A percentile compares a stretch with the other conserved stretches of the same genome.
Evolutionary conservation across 2,113 vertebrate genomes (phyloP).

Genomic region (Tympanuchus pallidicinctus): DNA sequence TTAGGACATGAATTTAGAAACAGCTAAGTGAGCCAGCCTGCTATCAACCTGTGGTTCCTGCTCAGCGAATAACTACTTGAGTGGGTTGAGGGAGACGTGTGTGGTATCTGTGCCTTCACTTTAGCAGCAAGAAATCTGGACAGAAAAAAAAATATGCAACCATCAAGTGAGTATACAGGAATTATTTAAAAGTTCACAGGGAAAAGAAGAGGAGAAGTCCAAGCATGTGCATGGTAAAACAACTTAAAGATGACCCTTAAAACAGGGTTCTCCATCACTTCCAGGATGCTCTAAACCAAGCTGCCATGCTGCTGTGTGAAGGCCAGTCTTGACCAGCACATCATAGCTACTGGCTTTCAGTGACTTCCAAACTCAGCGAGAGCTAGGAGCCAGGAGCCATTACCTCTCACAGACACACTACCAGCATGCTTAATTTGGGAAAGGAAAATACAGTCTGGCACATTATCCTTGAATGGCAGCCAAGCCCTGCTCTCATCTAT

Average conservation of each 20-base stretch:
- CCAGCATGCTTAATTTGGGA: conserved; percentile 66
- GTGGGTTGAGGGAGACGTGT: not conserved
- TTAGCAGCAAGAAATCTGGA: not conserved
- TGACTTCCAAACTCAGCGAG: conserved; percentile 47
- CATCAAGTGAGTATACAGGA: not conserved
- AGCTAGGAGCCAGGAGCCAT: conserved; percentile 43
- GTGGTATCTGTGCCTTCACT: not conserved
- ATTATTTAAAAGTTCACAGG: not conserved
- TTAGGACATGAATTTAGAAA: not conserved
- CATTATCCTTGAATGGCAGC: conserved; percentile 23
- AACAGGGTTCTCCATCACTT: conserved; percentile 4
- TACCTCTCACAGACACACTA: conserved; percentile 46
- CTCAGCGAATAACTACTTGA: not conserved
- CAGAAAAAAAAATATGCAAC: not conserved
- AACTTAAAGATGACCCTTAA: conserved; percentile 8
- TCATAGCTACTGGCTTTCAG: conserved; percentile 9
- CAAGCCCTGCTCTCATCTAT: conserved; percentile 35
- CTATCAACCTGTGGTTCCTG: not conserved
- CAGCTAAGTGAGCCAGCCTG: not conserved
- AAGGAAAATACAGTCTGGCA: conserved; percentile 69
- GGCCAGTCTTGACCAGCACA: conserved; percentile 41
- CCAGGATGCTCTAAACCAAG: conserved; percentile 29
- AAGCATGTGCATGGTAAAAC: not conserved
- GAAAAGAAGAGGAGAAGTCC: not conserved
- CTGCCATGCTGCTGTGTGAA: not conserved